These are phyloP conservation scores for Paramormyrops hopkinsi DNA, from an alignment of 2,797 vertebrate genomes.

Conservation along the genomic window DNA sequence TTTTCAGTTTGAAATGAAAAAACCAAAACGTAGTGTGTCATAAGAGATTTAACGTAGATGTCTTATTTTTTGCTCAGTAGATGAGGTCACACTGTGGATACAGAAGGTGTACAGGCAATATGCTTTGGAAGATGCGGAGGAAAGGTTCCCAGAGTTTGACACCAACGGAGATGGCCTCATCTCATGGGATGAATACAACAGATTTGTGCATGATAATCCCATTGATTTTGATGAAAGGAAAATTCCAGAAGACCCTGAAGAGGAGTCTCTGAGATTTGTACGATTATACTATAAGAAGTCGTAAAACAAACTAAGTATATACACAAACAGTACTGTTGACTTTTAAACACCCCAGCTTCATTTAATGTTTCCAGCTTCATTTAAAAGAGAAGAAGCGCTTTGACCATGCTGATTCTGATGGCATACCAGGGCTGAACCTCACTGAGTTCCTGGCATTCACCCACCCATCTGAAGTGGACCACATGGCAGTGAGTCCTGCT, in stretches of 20 bases:
- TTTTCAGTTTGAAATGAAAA: background rate
- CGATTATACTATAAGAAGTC: slow-evolving; percentile 26
- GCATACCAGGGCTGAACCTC: slow-evolving; percentile 64
- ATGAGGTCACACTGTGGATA: slow-evolving; percentile 87
- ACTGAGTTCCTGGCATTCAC: slow-evolving; percentile 90
- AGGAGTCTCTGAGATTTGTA: slow-evolving; percentile 85
- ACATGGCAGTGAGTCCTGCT: slow-evolving; percentile 79
- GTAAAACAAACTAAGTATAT: background rate
- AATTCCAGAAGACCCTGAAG: slow-evolving; percentile 75
- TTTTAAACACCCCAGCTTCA: background rate
- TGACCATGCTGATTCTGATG: slow-evolving; percentile 77
- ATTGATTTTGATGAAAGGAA: slow-evolving; percentile 70
- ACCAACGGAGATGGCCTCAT: slow-evolving; percentile 71
- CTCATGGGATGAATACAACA: slow-evolving; percentile 88
- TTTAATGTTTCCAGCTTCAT: slow-evolving; percentile 67
- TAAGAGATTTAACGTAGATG: background rate
- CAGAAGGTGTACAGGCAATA: slow-evolving; percentile 87
- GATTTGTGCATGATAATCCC: slow-evolving; percentile 72
- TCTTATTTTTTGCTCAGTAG: slow-evolving; percentile 52
- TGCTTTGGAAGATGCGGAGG: slow-evolving; percentile 80
- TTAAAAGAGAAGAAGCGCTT: slow-evolving; percentile 86
- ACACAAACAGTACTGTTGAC: background rate
- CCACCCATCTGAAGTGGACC: slow-evolving; percentile 88
- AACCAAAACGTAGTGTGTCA: background rate
- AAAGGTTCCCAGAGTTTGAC: slow-evolving; percentile 81